phyloP scores from a whole-genome alignment of 2,113 vertebrate species.

The Apteryx mantelli region DNA sequence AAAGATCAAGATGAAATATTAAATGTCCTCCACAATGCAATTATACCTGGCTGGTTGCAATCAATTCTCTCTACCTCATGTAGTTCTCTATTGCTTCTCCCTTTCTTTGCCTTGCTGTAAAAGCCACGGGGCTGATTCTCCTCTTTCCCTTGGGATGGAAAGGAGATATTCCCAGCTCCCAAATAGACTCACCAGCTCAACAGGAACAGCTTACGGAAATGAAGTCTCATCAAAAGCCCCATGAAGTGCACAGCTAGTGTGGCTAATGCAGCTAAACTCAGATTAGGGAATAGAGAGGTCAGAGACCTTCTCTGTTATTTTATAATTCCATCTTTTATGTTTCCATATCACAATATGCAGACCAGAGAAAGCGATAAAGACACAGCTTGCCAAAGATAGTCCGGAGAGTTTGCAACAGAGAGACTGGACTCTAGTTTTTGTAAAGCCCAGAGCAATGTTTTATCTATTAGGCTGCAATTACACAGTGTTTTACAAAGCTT shows the following conservation, averaged over 20 bases:
- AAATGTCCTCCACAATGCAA: constrained; percentile 55
- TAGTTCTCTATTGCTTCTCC: neutral
- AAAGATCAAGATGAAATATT: constrained; percentile 56
- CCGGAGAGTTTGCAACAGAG: neutral
- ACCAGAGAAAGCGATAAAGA: neutral
- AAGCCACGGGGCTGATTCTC: neutral
- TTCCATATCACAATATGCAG: neutral
- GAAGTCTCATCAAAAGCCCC: neutral
- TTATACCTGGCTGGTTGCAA: constrained; percentile 56
- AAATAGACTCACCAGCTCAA: neutral
- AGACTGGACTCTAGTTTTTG: neutral
- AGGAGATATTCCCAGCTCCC: neutral
- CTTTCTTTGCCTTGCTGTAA: constrained; percentile 2
- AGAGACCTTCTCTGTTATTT: neutral
- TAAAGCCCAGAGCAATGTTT: neutral
- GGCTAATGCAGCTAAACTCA: neutral
- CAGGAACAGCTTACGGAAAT: neutral
- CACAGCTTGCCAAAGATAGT: neutral
- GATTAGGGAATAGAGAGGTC: neutral
- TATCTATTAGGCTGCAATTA: neutral
- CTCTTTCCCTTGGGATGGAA: neutral
- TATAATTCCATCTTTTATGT: neutral
- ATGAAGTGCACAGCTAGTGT: neutral
- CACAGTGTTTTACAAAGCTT: neutral
- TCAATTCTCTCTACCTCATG: constrained; percentile 36